Base-by-base conservation (phyloP, 2,797 vertebrate genomes). In the Rhinella marina region DNA sequence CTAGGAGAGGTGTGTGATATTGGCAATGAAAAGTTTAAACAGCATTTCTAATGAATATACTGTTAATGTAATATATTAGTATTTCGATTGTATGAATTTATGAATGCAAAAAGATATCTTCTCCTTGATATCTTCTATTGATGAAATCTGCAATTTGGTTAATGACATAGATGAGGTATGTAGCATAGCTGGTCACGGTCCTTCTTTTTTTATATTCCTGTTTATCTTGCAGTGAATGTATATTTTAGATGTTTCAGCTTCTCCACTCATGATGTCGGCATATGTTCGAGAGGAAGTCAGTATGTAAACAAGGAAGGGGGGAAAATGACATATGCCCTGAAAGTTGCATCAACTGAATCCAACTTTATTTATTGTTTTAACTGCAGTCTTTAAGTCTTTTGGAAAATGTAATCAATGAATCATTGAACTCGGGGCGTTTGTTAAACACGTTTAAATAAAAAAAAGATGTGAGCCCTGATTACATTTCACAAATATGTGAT, bases 211-310 rank as follows among this genome's bases (percentile, higher is more conserved):
- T 29, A 72, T n/a, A 19, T 66, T 87, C 86, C 23, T 72, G 56
- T 90, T 90, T 64, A 86, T 82, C 66, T 85, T 87, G 85, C 79
- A 68, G 0, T 81, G 52, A 23, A 16, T 90, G 91, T 93, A 90
- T 91, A 92, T 91, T 90, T 91, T 90, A 90, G 90, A 62, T 90
- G 81, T 57, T 76, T 76, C 50, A 76, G 73, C 73, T 76, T 50
- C 21, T 61, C 73, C 85, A 21, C 48, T 77, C 62, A 59, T 77
- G 61, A 86, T 88, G 84, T 70, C 25, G 78, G 79, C 89, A 90
- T 88, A 88, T 90, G 90, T 88, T 89, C 86, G 0, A 0, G 90
- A 91, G 88, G 87, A 85, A 85, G 32, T 61, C 27, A 68, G 79
- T 32, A 23, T 87, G 57, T 90, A 91, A 89, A 81, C 86, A 89